Conservation (phyloP, 2,888 invertebrate genomes). For the Lasius platythorax region DNA sequence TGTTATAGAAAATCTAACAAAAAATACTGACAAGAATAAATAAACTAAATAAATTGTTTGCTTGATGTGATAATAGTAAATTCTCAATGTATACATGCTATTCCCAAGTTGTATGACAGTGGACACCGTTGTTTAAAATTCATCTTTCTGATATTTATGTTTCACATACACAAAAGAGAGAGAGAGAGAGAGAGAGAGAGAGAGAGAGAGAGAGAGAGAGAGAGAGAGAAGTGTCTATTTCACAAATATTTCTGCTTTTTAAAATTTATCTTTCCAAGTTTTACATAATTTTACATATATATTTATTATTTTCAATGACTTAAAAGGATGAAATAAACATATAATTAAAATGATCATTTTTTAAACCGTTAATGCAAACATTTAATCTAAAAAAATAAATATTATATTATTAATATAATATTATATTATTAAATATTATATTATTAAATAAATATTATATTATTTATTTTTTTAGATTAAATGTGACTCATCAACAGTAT, state of each 20-base stretch:
- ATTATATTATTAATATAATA: not conserved
- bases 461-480: not conserved
- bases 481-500: no score
- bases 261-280: not conserved
- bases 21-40: constrained; percentile 7
- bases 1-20: not conserved
- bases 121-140: not conserved
- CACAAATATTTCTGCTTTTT: not conserved
- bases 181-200: no score
- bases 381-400: not conserved
- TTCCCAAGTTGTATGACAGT: not conserved
- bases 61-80: not conserved
- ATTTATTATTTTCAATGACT: not conserved
- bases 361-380: not conserved
- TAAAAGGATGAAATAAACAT: not conserved
- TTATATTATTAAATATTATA: not conserved
- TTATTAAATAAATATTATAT: not conserved
- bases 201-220: no score
- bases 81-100: not conserved
- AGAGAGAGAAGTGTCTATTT: not conserved
- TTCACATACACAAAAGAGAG: not conserved
- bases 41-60: not conserved
- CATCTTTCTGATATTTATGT: not conserved
- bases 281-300: not conserved
- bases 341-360: not conserved